Base-by-base conservation (phyloP, 2,888 invertebrate species). In the Sminthurinus aureus region DNA sequence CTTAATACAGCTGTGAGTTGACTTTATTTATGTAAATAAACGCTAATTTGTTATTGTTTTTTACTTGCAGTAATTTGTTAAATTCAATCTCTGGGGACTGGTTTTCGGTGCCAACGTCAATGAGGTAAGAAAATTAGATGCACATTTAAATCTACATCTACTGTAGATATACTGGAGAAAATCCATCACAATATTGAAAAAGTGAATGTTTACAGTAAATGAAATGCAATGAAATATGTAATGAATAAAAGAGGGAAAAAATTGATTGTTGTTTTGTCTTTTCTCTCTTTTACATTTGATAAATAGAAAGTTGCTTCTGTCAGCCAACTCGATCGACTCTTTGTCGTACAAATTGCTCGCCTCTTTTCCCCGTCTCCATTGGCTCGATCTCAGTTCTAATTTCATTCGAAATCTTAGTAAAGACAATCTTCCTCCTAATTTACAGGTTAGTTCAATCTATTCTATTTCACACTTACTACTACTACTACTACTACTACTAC, bases 381-480 rank as follows among this genome's bases (percentile, higher is more conserved):
- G 88, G 88, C 85, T 88, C 50, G 88, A 88, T 81, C 85, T 88
- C 52, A 87, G 85, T 81, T 87, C 86, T 71, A 88, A 88, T 85
- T 87, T 87, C 82, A 85, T 88, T 66, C 82, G 86, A 9, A 88
- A 88, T 82, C 79, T 88, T 52, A 87, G 83, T 64, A 85, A 85
- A 52, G 85, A 86, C 71, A 81, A 84, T 75, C 86, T 88, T 58
- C 87, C 88, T 22, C 86, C 87, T 58, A 86, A 87, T 86, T 81
- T 88, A 74, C 88, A 88, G 87, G 88, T 88, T 82, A 84, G 64
- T 76, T 73, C 67, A 82, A 82, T 77, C 82, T 82, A 24, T 38
- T 22, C 76, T 69, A 24, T 58, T 51, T 71, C 80, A 11, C 80
- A 50, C 80, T 81, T 52, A n/a, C 81, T 58, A n/a, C 18, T 73